phyloP scores from a whole-genome alignment of 2,888 invertebrate genomes.

The Aspidiotus destructor region DNA sequence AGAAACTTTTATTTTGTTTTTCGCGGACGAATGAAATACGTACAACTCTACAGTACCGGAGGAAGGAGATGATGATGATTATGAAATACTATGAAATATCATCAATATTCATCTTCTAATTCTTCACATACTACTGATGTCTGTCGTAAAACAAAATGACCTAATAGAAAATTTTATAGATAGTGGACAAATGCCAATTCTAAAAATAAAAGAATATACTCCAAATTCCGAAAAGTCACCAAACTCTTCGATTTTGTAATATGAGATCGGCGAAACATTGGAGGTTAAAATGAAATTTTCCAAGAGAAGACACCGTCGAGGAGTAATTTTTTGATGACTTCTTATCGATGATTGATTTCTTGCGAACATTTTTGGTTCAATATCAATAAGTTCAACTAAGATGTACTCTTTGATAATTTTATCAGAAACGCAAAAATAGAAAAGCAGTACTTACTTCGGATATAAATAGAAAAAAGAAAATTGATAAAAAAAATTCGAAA shows the following conservation, averaged over 20 bases:
- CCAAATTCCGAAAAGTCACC: background rate
- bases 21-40: too few species aligned
- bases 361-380: too few species aligned
- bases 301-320: background rate
- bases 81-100: too few species aligned
- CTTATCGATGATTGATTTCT: too few species aligned
- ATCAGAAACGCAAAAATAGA: background rate
- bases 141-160: background rate
- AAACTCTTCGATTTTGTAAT: background rate
- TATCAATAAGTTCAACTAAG: too few species aligned
- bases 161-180: background rate
- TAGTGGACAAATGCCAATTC: background rate
- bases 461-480: slow-evolving; percentile 6
- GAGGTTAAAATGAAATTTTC: background rate
- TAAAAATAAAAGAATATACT: background rate
- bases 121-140: too few species aligned
- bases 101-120: too few species aligned
- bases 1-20: too few species aligned
- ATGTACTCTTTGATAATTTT: too few species aligned
- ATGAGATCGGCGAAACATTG: background rate
- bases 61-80: too few species aligned
- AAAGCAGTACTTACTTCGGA: slow-evolving; percentile 11
- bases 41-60: too few species aligned
- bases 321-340: too few species aligned
- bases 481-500: background rate